Evolutionary conservation across 2,113 vertebrate genomes (phyloP).

Genomic region (Australoheros scitulus): DNA sequence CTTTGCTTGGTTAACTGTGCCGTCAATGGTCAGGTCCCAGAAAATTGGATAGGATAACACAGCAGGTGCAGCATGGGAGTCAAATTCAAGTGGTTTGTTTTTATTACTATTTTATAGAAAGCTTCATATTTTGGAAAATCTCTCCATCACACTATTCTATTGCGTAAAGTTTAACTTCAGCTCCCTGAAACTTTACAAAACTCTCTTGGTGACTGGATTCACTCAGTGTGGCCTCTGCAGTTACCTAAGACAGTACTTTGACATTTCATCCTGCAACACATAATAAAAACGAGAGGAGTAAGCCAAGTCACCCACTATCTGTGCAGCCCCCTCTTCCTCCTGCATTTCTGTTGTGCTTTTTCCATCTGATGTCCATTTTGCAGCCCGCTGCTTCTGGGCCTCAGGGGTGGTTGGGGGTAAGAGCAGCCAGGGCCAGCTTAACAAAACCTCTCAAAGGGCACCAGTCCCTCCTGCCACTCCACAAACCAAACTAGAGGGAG

Average conservation of each 20-base stretch:
- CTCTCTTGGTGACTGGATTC: background rate
- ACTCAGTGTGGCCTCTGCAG: background rate
- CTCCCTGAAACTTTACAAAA: background rate
- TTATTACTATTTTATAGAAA: conserved; percentile 9
- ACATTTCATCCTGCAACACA: background rate
- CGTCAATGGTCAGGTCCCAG: conserved; percentile 43
- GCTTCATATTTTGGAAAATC: background rate
- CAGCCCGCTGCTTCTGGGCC: conserved; percentile 45
- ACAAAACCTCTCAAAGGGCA: conserved; percentile 67
- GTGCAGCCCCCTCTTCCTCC: background rate
- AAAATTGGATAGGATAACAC: conserved; percentile 70
- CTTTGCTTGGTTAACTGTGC: conserved; percentile 74
- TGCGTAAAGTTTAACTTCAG: background rate
- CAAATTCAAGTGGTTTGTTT: conserved; percentile 22
- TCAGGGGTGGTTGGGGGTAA: conserved; percentile 20
- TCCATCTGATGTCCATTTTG: conserved; percentile 73
- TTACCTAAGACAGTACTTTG: background rate
- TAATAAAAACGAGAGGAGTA: background rate
- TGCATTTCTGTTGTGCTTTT: conserved; percentile 33
- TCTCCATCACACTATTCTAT: background rate
- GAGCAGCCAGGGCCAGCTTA: conserved; percentile 48
- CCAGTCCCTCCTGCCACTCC: conserved; percentile 53
- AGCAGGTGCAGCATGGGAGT: conserved; percentile 39
- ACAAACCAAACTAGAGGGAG: conserved; percentile 64
- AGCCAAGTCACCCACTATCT: conserved; percentile 21